Conservation (phyloP, 2,113 vertebrate species). For the Physeter macrocephalus region DNA sequence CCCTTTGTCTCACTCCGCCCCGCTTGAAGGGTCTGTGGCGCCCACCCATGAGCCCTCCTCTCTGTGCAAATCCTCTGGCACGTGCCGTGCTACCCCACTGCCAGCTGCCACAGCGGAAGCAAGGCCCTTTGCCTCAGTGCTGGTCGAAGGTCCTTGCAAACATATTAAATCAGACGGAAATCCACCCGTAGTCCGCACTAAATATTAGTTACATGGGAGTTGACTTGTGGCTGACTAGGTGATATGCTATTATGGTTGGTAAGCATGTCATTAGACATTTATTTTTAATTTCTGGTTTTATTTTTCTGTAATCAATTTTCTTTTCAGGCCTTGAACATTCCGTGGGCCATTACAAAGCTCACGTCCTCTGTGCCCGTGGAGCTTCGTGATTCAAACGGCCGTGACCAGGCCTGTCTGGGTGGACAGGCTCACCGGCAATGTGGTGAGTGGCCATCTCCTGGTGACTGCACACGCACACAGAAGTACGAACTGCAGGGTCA, state of each 20-base stretch:
- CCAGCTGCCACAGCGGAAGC: not conserved
- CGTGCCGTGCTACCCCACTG: not conserved
- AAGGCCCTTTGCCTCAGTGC: not conserved
- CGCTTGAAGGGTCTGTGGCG: not conserved
- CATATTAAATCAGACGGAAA: not conserved
- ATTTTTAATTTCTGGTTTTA: not conserved
- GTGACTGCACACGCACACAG: not conserved
- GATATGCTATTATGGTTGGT: not conserved
- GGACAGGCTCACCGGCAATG: not conserved
- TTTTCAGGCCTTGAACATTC: not conserved
- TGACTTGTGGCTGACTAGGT: not conserved
- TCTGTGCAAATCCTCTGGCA: not conserved
- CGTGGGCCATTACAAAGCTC: not conserved
- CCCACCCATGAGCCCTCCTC: not conserved
- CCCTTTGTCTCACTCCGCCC: not conserved
- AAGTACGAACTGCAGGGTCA: not conserved
- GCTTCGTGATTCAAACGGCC: not conserved
- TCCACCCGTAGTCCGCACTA: not conserved
- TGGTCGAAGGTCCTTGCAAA: not conserved
- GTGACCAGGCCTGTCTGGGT: not conserved
- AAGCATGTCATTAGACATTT: not conserved
- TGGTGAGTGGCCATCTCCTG: not conserved
- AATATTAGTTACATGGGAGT: not conserved
- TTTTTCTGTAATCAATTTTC: not conserved
- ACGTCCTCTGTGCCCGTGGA: rapidly evolving